Conservation (phyloP, 2,113 vertebrate species). For the Trichechus manatus region DNA sequence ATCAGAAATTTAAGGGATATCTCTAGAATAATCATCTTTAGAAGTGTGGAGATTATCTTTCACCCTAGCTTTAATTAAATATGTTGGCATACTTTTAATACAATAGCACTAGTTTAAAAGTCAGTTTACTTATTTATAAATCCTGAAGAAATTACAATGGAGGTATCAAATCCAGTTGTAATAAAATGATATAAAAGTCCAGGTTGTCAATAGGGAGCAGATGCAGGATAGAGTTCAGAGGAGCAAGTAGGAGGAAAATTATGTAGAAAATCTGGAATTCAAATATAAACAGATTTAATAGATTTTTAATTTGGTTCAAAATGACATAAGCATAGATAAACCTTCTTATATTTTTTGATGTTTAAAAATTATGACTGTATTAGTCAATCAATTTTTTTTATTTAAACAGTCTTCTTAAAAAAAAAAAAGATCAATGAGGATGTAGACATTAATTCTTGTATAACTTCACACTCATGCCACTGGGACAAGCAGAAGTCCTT, state of each 20-base stretch:
- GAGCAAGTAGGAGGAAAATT: background rate
- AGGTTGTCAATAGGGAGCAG: background rate
- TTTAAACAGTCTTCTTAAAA: too few species aligned
- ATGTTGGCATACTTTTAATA: background rate
- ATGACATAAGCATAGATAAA: background rate
- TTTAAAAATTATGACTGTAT: background rate
- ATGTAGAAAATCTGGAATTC: background rate
- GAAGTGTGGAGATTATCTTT: fast-evolving
- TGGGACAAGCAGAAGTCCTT: background rate
- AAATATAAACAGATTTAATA: background rate
- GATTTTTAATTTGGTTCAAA: background rate
- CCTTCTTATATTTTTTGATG: background rate
- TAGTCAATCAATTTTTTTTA: background rate
- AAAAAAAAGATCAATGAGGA: background rate
- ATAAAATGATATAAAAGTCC: background rate
- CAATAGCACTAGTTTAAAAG: background rate
- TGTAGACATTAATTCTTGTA: background rate
- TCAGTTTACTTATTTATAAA: background rate
- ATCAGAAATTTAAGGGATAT: background rate
- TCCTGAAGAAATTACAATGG: background rate
- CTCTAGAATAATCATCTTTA: background rate
- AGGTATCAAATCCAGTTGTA: background rate
- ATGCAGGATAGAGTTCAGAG: background rate
- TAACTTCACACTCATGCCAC: background rate
- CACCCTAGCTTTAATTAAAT: background rate